Evolutionary conservation across 2,797 vertebrate species (phyloP), one percentile per base, ranked within the genome.

Genomic region (Danio jaintianensis): DNA sequence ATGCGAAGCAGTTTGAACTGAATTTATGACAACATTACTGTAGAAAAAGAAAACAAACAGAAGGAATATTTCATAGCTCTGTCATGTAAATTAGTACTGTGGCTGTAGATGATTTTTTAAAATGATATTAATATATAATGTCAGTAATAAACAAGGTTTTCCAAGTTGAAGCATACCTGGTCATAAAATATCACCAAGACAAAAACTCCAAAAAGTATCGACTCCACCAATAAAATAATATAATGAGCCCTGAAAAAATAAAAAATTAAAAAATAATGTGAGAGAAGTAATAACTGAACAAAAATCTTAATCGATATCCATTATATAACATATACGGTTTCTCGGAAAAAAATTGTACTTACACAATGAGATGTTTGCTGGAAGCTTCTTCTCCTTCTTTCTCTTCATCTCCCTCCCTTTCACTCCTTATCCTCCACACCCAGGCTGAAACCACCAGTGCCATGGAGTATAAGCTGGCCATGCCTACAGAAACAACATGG

Each of bases 181-280:
- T 96, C 95, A 50, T 96, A 96, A 87, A 96, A 95, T 79, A 96
- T 95, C 56, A 96, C 95, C 84, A 91, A 93, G 79, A 95, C 94
- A 29, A 96, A 96, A 5, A 95, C 92, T 0, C 95, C 95, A 0
- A 96, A 96, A 82, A 96, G 73, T 74, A 95, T 90, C 0, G 95
- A 95, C 89, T 96, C 95, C 86, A 95, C 94, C 78, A 96, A 91
- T 7, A 96, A 89, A 84, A 95, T 93, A 85, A 96, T 94, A 88
- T 94, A 95, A 85, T 96, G 95, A 71, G 92, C 95, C 0, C 95
- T 96, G 85, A 68, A 58, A 75, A 75, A 1, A 18, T 18, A 29
- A 20, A 18, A 15, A 56, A 15, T 48, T 38, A 7, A 69, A 59
- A 1, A 47, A 64, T n/a, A 58, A 13, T 43, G 55, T 69, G 47